Conservation (phyloP, 2,113 vertebrate genomes). For the Lanius collurio region DNA sequence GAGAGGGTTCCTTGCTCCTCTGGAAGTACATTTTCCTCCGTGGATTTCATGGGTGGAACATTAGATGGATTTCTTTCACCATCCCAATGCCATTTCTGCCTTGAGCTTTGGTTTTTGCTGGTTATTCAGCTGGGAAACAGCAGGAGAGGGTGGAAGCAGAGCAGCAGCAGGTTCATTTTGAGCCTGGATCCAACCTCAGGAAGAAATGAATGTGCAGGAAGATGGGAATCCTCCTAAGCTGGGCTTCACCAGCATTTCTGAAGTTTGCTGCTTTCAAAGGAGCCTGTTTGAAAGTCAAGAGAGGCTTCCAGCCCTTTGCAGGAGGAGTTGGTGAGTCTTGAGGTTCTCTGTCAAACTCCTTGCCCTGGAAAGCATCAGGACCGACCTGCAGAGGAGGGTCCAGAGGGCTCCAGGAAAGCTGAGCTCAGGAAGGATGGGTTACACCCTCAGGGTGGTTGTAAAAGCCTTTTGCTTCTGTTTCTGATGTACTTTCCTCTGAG, state of each 20-base stretch:
- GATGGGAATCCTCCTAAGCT: background rate
- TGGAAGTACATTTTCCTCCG: background rate
- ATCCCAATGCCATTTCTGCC: background rate
- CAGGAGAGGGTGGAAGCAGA: background rate
- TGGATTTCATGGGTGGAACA: background rate
- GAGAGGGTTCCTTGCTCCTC: background rate
- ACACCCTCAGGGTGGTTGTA: background rate
- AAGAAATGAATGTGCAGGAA: background rate
- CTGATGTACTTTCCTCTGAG: background rate
- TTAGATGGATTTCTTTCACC: background rate
- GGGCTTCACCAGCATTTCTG: background rate
- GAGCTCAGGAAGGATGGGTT: background rate
- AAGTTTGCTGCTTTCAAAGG: background rate
- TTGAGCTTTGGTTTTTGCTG: background rate
- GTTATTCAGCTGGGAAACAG: background rate
- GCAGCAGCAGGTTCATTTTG: background rate
- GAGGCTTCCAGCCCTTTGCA: background rate
- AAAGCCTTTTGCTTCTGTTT: background rate
- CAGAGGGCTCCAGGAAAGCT: background rate
- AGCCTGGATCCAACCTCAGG: background rate
- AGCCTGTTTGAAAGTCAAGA: background rate
- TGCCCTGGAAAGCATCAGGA: background rate
- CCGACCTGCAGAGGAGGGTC: background rate
- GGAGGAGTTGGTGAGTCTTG: background rate
- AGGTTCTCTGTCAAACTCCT: background rate